phyloP scores from a whole-genome alignment of 2,888 invertebrate genomes.

The Melinaea marsaeus region DNA sequence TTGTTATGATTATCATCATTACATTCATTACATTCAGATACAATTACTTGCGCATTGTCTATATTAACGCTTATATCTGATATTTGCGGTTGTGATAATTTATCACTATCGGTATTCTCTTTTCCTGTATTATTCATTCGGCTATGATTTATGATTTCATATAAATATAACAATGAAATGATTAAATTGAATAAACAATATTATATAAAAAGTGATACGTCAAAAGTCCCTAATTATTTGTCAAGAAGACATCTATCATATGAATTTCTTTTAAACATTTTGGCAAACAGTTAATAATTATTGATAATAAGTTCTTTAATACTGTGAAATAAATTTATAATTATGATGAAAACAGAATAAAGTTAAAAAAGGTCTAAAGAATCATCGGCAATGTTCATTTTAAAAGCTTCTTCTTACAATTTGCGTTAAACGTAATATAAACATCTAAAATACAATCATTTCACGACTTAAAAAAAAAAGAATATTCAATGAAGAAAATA shows the following conservation, averaged over 20 bases:
- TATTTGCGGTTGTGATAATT: slow-evolving; percentile 5
- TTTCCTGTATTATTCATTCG: slow-evolving; percentile 16
- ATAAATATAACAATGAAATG: neutral
- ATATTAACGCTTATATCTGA: neutral
- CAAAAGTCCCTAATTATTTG: too few relatives aligned
- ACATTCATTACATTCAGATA: slow-evolving; percentile 4
- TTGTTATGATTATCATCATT: neutral
- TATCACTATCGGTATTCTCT: neutral
- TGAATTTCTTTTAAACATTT: neutral
- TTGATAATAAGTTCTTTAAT: too few relatives aligned
- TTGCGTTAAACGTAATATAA: slow-evolving; percentile 1
- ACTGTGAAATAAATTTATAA: too few relatives aligned
- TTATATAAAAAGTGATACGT: slow-evolving; percentile 7
- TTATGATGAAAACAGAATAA: too few relatives aligned
- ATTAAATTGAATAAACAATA: slow-evolving; percentile 8
- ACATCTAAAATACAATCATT: slow-evolving; percentile 7
- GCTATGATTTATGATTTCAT: neutral
- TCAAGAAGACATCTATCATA: slow-evolving; percentile 10
- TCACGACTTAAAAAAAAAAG: too few relatives aligned
- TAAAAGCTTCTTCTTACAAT: neutral
- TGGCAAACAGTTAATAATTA: neutral
- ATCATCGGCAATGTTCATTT: too few relatives aligned
- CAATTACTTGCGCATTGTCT: slow-evolving; percentile 6
- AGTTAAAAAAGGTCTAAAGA: too few relatives aligned
- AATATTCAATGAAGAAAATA: too few relatives aligned